Evolutionary conservation across 2,113 vertebrate genomes (phyloP), one percentile per base, ranked within the genome.

Genomic region (Empidonax alnorum): DNA sequence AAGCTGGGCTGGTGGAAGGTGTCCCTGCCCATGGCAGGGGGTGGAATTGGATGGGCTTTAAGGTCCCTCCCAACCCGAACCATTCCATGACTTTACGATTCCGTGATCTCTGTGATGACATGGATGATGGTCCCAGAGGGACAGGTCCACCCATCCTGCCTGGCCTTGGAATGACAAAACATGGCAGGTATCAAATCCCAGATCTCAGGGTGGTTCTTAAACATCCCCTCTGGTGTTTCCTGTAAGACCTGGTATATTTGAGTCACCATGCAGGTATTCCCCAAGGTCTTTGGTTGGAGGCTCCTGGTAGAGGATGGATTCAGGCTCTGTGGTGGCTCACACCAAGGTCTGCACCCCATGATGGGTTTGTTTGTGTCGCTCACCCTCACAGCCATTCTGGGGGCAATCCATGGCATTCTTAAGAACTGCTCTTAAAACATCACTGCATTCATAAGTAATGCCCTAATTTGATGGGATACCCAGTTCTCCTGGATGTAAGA

Each of bases 361-460:
- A 33, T 84, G 25, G 16, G 12, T 59, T 87, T 94, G 77, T 41
- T 77, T 27, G 16, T 94, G 77, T 44, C 74, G 30, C 22, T 71
- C 49, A 50, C 44, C 42, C 72, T 77, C 37, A 52, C 81, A 86
- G 84, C 58, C 41, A 6, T 66, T 84, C 50, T 7, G 23, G 61
- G 71, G 84, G 35, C 77, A 66, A 73, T 16, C 50, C 41, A 47
- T 56, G 85, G 52, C 65, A 21, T 78, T 69, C 42, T 62, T 22
- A 63, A 89, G 73, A 79, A 37, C 39, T 61, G 28, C 44, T 68
- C n/a, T 72, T 61, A 84, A 90, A 85, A 59, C 80, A 78, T 89
- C 68, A 90, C 77, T 59, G 66, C 86, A 96, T 93, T 90, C 92
- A 86, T 92, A 90, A 95, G 65, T 88, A 73, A 95, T 67, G 77